A percentile compares a stretch with the other conserved stretches of the same genome.
Conservation (phyloP, 37 sponge, comb jelly and placozoan genomes). For the Crambe crambe region DNA sequence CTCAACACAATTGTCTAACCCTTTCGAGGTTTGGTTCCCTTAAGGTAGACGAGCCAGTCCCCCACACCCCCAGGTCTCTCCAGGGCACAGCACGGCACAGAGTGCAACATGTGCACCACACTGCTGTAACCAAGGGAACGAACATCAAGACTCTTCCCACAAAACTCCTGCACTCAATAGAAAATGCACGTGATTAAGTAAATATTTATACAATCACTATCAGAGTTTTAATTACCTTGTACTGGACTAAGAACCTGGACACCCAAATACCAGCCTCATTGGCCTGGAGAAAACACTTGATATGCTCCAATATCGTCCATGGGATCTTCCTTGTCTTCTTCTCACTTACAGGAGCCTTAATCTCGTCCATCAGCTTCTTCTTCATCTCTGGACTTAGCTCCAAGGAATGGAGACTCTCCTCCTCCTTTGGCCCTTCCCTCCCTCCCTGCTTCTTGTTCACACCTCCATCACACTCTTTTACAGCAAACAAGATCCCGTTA, state of each 20-base stretch:
- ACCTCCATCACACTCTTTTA: too few relatives aligned
- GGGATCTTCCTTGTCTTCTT: neutral
- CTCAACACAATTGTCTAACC: too few relatives aligned
- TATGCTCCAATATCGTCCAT: neutral
- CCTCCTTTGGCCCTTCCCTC: neutral
- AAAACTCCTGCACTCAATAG: constrained; percentile 15
- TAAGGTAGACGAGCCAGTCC: constrained; percentile 49
- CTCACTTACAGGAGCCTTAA: neutral
- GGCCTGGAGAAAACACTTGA: constrained; percentile 23
- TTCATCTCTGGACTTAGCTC: constrained; percentile 10
- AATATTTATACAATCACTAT: neutral
- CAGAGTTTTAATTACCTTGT: constrained; percentile 21
- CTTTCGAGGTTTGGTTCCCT: constrained; percentile 2
- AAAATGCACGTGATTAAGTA: neutral
- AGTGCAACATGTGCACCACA: constrained; percentile 30
- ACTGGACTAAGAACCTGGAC: constrained; percentile 23
- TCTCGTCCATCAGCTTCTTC: neutral
- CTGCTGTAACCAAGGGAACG: constrained; percentile 31
- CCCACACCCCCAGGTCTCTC: constrained; percentile 33
- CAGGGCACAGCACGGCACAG: constrained; percentile 16
- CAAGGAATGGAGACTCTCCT: constrained; percentile 16
- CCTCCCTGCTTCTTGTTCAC: neutral
- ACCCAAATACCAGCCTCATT: constrained; percentile 42
- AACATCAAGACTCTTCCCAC: constrained; percentile 13
- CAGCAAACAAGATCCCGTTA: too few relatives aligned